Evolutionary conservation across 2,113 vertebrate species (phyloP).

Genomic region (Laterallus jamaicensis): DNA sequence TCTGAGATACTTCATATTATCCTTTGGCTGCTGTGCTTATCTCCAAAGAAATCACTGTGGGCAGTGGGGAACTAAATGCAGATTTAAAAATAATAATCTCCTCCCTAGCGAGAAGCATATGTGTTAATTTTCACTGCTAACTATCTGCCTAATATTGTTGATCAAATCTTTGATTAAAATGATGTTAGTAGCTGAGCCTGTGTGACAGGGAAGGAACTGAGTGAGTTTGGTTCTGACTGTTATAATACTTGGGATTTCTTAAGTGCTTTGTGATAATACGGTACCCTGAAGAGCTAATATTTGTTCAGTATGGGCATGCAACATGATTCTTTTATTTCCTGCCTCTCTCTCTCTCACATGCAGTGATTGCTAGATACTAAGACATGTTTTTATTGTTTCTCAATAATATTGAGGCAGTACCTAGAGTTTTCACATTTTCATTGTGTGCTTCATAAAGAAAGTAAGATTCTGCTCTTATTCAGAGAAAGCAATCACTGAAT

Average conservation of each 20-base stretch:
- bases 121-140: slow-evolving; percentile 37
- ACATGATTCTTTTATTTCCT: slow-evolving; percentile 51
- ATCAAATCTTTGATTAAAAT: slow-evolving; percentile 62
- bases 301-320: slow-evolving; percentile 12
- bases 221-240: not conserved
- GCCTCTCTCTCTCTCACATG: not conserved
- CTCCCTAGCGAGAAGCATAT: not conserved
- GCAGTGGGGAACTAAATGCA: not conserved
- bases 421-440: slow-evolving; percentile 32
- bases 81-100: slow-evolving; percentile 31
- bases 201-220: not conserved
- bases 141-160: slow-evolving; percentile 32
- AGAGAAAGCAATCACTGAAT: not conserved
- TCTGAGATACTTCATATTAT: not conserved
- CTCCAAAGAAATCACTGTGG: not conserved
- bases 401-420: slow-evolving; percentile 1
- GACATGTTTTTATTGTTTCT: slow-evolving; percentile 55
- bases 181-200: not conserved
- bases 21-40: not conserved
- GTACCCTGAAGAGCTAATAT: slow-evolving; percentile 43
- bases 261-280: slow-evolving; percentile 39
- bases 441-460: slow-evolving; percentile 41
- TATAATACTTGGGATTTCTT: slow-evolving; percentile 20
- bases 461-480: not conserved
- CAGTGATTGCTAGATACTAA: slow-evolving; percentile 27